Evolutionary conservation across 2,797 vertebrate species (phyloP), one percentile per base, ranked within the genome.

Genomic region (Todus mexicanus): DNA sequence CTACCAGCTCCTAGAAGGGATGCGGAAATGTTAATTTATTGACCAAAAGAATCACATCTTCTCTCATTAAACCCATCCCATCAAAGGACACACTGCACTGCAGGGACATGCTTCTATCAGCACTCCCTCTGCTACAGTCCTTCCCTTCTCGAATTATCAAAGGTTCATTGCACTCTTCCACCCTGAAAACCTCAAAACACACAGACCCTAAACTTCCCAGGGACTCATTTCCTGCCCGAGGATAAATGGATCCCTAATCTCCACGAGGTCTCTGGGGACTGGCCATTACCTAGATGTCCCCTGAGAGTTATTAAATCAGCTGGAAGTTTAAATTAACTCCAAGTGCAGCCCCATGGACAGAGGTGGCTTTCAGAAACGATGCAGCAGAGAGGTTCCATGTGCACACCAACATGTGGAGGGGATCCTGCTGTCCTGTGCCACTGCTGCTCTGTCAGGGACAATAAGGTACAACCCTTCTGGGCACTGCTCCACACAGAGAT

Each of bases 401-500:
- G 21, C 11, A 3, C 20, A 53, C 9, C 27, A 78, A 12, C 7
- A 45, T 0, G 5, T 12, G 10, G 29, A 61, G 12, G 15, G 33
- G 15, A 82, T 4, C 11, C 13, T 3, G 1, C 2, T 20, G 31
- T 12, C 17, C 19, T 1, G 2, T 19, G 61, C 17, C 42, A 47
- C 5, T 4, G 6, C n/a, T 19, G 19, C 22, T 66, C 37, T 53
- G 11, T 1, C 0, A 1, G 12, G 38, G 31, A 72, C 47, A 56
- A 7, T 1, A 25, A 0, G 7, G 15, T 40, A n/a, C 12, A 40
- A 72, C 50, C 40, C 21, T 57, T 33, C 40, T 21, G 31, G 26
- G 20, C 0, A 1, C 50, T 72, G 47, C 38, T 70, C 29, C 18
- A 4, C 0, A 0, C 23, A 1, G 4, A 59, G 19, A 77, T 1